These are phyloP conservation scores for Muscicapa striata DNA, from an alignment of 2,797 vertebrate genomes.

Conservation along the genomic window DNA sequence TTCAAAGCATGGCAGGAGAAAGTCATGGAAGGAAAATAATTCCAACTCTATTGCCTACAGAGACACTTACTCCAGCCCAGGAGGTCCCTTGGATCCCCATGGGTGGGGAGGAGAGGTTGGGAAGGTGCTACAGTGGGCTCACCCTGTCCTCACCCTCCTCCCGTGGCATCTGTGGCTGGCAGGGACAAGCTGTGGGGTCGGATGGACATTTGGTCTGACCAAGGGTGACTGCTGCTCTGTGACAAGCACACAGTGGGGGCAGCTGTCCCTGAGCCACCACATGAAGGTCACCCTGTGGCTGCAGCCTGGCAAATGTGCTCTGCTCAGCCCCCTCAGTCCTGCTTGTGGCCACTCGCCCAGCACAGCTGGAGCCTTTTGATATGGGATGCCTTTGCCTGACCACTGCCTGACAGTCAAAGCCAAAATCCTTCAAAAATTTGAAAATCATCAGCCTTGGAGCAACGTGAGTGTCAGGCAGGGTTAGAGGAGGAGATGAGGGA, in stretches of 20 bases:
- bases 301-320: not conserved
- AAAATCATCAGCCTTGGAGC: not conserved
- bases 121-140: not conserved
- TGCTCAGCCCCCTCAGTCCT: not conserved
- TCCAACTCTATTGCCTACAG: not conserved
- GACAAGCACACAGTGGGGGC: fast-evolving
- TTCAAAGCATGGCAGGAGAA: not conserved
- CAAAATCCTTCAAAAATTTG: not conserved
- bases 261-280: not conserved
- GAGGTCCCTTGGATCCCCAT: not conserved
- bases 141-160: not conserved
- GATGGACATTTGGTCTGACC: not conserved
- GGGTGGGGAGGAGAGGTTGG: not conserved
- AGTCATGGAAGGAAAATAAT: not conserved
- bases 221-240: not conserved
- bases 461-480: not conserved
- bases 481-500: not conserved
- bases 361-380: not conserved
- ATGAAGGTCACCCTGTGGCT: not conserved
- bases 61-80: not conserved
- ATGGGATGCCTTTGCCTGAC: not conserved
- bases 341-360: fast-evolving
- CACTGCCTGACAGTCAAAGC: not conserved
- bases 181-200: not conserved
- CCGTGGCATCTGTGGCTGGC: not conserved